Base-by-base conservation (phyloP, 1,140 invertebrate genomes). In the Diorhabda sublineata region DNA sequence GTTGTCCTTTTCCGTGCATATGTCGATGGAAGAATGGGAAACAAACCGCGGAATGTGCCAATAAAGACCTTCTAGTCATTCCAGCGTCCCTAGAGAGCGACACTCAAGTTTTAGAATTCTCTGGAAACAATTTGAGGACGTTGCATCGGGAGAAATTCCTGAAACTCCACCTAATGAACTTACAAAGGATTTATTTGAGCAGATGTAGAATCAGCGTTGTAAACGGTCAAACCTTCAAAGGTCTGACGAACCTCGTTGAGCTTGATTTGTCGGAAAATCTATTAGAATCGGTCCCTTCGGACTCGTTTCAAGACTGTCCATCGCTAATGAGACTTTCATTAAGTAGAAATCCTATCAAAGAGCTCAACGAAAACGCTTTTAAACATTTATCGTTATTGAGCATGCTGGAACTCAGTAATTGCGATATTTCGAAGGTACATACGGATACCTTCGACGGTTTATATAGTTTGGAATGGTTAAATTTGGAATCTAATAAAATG, bases 11-110 rank as follows among this genome's bases (percentile, higher is more conserved):
- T 2, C 84, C 86, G 56, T 96, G 94, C 80, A 83, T 86, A 6
- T 96, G 94, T 83, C 94, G 94, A 77, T 96, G 94, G 94, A 95
- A 94, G 78, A 89, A 90, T 75, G 94, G 94, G 2, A 96, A 96
- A 78, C 89, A 94, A 76, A 92, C 91, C 68, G 92, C 94, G 3
- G 93, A 95, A 78, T 96, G 94, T 81, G 84, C 88, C 7, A 87
- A 90, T 57, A 88, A 89, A 78, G 86, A 87, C 41, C 81, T 94
- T 9, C 86, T 87, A 47, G 83, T 86, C 4, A 87, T 94, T 58
- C 95, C 95, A 1, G 86, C 88, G 70, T 89, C 90, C 44, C 88
- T 96, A 72, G 90, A 94, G 72, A 87, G 91, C 42, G 92, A 89
- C 73, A 94, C 92, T 0, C 93, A 96, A 84, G 93, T 96, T 3